These are phyloP conservation scores for Choristoneura fumiferana DNA, from an alignment of 1,140 invertebrate species.

Conservation along the genomic window DNA sequence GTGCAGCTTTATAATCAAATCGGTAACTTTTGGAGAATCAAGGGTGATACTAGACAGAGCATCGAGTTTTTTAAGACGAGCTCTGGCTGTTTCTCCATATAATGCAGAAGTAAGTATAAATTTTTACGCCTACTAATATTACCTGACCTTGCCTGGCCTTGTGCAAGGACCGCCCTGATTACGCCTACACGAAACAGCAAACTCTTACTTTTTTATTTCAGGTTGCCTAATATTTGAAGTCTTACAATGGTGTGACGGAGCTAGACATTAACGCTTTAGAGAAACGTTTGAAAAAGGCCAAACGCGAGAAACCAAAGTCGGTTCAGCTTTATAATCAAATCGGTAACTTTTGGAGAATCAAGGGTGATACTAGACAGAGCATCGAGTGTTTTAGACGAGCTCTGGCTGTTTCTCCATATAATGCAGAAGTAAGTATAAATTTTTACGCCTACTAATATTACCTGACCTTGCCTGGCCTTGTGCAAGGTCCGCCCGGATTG, in stretches of 20 bases:
- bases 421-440: slow-evolving; percentile 88
- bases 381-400: slow-evolving; percentile 94
- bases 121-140: too few species aligned
- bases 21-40: slow-evolving; percentile 93
- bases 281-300: slow-evolving; percentile 87
- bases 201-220: slow-evolving; percentile 45
- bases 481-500: too few species aligned
- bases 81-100: slow-evolving; percentile 90
- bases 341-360: slow-evolving; percentile 93
- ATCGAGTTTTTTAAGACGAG: slow-evolving; percentile 93
- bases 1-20: slow-evolving; percentile 93
- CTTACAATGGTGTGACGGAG: slow-evolving; percentile 81
- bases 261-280: slow-evolving; percentile 89
- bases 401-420: slow-evolving; percentile 90
- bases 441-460: too few species aligned
- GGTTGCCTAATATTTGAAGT: slow-evolving; percentile 87
- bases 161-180: too few species aligned
- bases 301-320: slow-evolving; percentile 92
- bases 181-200: too few species aligned
- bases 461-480: too few species aligned
- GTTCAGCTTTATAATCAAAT: slow-evolving; percentile 93
- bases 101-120: slow-evolving; percentile 89
- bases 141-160: too few species aligned
- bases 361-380: slow-evolving; percentile 89
- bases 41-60: slow-evolving; percentile 89